phyloP scores from a whole-genome alignment of 2,888 invertebrate species.

The Polymixis flavicincta region DNA sequence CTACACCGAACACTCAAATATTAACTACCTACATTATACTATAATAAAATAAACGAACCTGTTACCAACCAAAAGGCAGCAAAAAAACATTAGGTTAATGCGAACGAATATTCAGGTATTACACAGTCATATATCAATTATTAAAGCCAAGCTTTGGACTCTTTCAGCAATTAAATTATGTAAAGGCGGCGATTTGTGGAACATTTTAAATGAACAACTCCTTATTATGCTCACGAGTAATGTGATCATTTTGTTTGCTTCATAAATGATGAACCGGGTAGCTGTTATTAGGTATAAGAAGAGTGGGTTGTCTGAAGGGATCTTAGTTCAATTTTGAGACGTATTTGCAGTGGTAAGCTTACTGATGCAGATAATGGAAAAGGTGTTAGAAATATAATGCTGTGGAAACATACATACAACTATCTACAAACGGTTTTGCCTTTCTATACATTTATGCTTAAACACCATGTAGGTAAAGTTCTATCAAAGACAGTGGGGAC shows the following conservation, averaged over 20 bases:
- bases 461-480: background rate
- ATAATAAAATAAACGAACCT: conserved; percentile 21
- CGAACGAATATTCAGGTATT: conserved; percentile 22
- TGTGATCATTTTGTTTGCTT: conserved; percentile 27
- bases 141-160: conserved; percentile 53
- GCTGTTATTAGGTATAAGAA: background rate
- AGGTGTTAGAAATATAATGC: background rate
- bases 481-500: background rate
- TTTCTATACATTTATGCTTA: background rate
- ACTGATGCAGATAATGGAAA: background rate
- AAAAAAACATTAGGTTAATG: conserved; percentile 22
- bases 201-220: conserved; percentile 58
- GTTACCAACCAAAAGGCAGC: conserved; percentile 12
- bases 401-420: background rate
- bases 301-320: background rate
- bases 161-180: conserved; percentile 59
- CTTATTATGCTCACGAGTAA: conserved; percentile 22
- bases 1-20: background rate
- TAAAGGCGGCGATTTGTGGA: conserved; percentile 36
- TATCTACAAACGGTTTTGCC: too few relatives aligned
- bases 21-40: background rate
- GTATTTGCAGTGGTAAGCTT: background rate
- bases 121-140: conserved; percentile 55
- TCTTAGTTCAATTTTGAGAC: background rate
- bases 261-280: background rate